phyloP scores from a whole-genome alignment of 2,888 invertebrate species.

The Leucania comma region DNA sequence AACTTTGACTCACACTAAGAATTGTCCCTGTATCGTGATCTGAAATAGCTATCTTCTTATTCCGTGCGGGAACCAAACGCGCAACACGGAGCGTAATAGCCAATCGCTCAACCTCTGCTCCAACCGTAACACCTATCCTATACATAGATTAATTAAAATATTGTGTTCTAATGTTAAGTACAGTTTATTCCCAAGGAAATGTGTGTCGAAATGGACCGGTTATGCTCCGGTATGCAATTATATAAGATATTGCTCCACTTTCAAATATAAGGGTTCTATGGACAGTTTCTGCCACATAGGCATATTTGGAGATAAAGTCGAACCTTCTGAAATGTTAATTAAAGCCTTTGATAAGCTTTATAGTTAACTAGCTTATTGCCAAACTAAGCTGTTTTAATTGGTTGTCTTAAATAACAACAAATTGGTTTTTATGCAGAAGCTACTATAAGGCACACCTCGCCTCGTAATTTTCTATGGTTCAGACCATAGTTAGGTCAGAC shows the following conservation, averaged over 20 bases:
- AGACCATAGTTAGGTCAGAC: too few relatives aligned
- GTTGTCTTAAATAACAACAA: not conserved
- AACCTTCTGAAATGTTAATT: not conserved
- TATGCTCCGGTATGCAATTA: conserved; percentile 12
- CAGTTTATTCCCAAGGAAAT: conserved; percentile 13
- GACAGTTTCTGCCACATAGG: too few relatives aligned
- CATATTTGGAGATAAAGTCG: not conserved
- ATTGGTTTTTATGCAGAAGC: not conserved
- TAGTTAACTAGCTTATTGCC: not conserved
- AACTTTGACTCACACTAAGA: too few relatives aligned
- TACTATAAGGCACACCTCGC: not conserved
- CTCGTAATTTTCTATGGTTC: not conserved
- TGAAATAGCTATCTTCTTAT: too few relatives aligned
- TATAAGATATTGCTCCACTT: conserved; percentile 10
- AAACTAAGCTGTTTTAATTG: conserved; percentile 9
- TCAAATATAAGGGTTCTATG: not conserved
- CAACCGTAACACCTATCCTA: not conserved
- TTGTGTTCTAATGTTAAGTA: conserved; percentile 5
- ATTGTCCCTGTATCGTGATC: too few relatives aligned
- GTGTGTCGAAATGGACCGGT: conserved; percentile 2
- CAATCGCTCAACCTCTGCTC: too few relatives aligned
- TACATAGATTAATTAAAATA: conserved; percentile 25
- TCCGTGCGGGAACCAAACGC: too few relatives aligned
- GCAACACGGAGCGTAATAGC: too few relatives aligned
- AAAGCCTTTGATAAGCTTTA: not conserved